phyloP scores from a whole-genome alignment of 2,113 vertebrate species.

The Myanophis thanlyinensis region DNA sequence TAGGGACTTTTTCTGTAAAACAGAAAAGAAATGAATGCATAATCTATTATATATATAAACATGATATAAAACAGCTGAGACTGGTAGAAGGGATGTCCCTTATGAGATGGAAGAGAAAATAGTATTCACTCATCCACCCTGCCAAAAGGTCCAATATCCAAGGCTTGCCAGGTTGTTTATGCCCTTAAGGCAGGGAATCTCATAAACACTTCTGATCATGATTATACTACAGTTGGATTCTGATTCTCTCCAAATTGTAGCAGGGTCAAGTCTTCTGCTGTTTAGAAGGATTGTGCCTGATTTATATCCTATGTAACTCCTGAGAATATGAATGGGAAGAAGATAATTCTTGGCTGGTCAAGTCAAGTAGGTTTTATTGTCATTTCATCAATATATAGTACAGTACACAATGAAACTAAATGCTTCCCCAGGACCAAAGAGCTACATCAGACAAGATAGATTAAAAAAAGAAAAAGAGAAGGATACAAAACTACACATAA shows the following conservation, averaged over 20 bases:
- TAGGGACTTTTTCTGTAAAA: background rate
- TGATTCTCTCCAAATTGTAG: background rate
- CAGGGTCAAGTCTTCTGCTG: background rate
- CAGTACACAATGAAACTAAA: too few species aligned
- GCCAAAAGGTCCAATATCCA: background rate
- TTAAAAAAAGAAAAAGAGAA: too few species aligned
- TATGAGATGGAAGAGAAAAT: background rate
- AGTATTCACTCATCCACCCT: background rate
- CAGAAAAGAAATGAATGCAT: background rate
- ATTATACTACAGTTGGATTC: background rate
- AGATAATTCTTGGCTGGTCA: too few species aligned
- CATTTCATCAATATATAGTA: too few species aligned
- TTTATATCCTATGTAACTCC: background rate
- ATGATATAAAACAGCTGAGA: background rate
- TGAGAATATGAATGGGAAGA: background rate
- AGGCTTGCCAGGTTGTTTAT: background rate
- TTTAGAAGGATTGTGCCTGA: background rate
- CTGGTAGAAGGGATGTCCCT: background rate
- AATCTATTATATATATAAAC: background rate
- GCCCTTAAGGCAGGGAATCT: background rate
- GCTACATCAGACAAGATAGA: too few species aligned
- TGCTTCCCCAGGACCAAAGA: too few species aligned
- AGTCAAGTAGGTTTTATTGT: too few species aligned
- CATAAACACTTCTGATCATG: background rate
- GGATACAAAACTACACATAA: too few species aligned